A percentile compares a stretch with the other conserved stretches of the same genome.
Conservation (phyloP, 2,888 invertebrate genomes). For the Tipula vernalis region DNA sequence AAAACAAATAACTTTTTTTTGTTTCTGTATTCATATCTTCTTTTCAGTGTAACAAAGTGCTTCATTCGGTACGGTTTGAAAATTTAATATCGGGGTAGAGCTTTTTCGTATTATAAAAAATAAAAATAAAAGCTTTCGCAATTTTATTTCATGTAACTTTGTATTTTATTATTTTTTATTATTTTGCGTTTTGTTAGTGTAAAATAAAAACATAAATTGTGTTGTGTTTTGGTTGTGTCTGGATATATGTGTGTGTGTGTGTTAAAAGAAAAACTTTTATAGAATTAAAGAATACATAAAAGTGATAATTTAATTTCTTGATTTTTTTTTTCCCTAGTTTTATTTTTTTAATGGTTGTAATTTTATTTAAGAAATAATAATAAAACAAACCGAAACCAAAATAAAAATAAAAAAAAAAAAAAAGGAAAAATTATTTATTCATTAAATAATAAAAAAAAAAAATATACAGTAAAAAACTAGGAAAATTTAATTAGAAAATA, state of each 20-base stretch:
- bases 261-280: not conserved
- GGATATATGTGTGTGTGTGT: not conserved
- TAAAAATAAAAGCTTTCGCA: not conserved
- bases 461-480: not conserved
- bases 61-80: not conserved
- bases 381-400: not conserved
- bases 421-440: constrained; percentile 7
- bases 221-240: not conserved
- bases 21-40: not conserved
- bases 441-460: not conserved
- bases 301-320: not conserved
- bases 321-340: not conserved
- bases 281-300: not conserved
- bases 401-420: not conserved
- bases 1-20: not conserved
- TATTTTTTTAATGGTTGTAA: not conserved
- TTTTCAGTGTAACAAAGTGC: not conserved
- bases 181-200: not conserved
- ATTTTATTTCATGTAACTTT: not conserved
- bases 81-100: not conserved
- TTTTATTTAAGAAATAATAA: not conserved
- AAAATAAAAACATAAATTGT: not conserved
- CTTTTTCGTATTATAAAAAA: not conserved
- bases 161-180: not conserved
- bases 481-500: not conserved